These are phyloP conservation scores for Clitarchus hookeri DNA, from an alignment of 2,888 invertebrate species.

Conservation along the genomic window DNA sequence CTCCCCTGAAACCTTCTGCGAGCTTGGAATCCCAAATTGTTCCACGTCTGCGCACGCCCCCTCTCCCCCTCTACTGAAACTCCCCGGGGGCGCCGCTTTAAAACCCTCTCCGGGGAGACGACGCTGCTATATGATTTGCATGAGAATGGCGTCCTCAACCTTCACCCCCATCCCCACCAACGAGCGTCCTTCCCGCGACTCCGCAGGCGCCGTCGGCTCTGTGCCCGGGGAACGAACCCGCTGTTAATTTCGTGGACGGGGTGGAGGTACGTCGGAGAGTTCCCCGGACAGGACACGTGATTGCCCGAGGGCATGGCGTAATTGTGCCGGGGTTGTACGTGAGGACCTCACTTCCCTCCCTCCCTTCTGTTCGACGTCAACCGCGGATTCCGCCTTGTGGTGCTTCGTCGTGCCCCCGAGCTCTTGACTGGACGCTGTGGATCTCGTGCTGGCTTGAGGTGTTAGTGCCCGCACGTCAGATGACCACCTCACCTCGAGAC, in stretches of 20 bases:
- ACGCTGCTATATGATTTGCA: constrained; percentile 20
- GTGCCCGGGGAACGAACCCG: constrained; percentile 1
- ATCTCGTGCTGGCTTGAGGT: too few relatives aligned
- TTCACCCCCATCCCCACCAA: background rate
- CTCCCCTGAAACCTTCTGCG: background rate
- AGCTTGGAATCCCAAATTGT: background rate
- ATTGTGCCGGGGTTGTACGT: too few relatives aligned
- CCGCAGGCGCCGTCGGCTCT: background rate
- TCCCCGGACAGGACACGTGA: background rate
- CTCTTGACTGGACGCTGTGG: too few relatives aligned
- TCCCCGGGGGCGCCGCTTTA: background rate
- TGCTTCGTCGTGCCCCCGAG: too few relatives aligned
- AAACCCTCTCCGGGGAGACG: background rate
- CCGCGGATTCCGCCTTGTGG: too few relatives aligned
- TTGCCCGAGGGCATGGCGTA: background rate
- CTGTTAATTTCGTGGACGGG: background rate
- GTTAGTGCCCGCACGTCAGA: too few relatives aligned
- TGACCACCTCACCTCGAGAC: too few relatives aligned
- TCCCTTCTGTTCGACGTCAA: too few relatives aligned
- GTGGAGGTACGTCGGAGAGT: background rate
- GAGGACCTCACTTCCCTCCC: too few relatives aligned
- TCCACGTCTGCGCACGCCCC: background rate
- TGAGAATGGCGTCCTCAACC: constrained; percentile 11
- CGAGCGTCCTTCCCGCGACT: background rate
- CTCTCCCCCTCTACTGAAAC: too few relatives aligned